Evolutionary conservation across 30 jellyfish, hydroid and myxozoan genomes (phyloP).

Genomic region (Aurelia aurita complex sp. Pacific): DNA sequence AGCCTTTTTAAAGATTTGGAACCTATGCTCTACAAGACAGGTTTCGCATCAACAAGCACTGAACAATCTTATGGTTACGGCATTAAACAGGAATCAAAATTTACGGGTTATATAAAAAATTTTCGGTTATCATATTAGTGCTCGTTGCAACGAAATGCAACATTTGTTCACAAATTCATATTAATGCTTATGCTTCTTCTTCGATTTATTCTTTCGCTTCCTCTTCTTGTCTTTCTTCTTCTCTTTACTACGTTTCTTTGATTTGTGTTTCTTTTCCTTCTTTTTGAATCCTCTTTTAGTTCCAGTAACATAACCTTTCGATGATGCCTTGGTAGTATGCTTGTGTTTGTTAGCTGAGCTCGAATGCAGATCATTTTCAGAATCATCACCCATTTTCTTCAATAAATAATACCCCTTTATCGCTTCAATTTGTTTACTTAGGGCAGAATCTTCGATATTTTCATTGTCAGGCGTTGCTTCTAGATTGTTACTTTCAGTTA

Average conservation of each 20-base stretch:
- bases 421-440: neutral
- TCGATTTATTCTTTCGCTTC: neutral
- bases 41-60: too few species aligned
- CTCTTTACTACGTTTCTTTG: neutral
- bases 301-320: conserved; percentile 44
- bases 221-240: conserved; percentile 9
- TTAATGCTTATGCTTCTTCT: neutral
- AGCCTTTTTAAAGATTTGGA: too few species aligned
- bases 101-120: too few species aligned
- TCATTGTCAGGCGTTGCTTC: too few species aligned
- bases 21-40: too few species aligned
- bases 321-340: neutral
- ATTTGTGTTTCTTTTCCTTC: neutral
- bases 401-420: conserved; percentile 20
- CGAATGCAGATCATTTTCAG: neutral
- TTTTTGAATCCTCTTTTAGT: conserved; percentile 19
- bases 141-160: too few species aligned
- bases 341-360: neutral
- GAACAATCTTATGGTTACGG: too few species aligned
- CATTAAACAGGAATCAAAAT: too few species aligned
- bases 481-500: too few species aligned
- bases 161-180: too few species aligned
- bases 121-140: too few species aligned
- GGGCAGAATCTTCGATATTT: too few species aligned
- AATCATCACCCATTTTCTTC: conserved; percentile 16